phyloP scores from a whole-genome alignment of 2,113 vertebrate genomes.

The Amphiprion percula region DNA sequence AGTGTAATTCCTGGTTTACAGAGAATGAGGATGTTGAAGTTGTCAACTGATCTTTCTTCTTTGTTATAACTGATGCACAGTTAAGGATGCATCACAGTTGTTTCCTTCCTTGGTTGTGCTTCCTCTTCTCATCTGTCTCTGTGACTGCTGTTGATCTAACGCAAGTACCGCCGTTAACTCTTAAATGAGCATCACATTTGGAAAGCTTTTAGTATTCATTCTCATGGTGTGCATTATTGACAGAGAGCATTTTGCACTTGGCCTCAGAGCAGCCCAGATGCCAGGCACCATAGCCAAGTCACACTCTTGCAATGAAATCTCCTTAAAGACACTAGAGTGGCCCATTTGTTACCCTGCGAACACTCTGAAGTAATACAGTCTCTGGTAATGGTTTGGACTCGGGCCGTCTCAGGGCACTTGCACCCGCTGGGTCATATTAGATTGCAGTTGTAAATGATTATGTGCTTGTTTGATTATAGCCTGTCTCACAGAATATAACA shows the following conservation, averaged over 20 bases:
- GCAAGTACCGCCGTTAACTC: neutral
- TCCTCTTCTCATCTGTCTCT: constrained; percentile 22
- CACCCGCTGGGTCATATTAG: no score
- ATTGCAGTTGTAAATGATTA: neutral
- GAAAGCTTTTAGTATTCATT: neutral
- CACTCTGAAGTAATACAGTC: neutral
- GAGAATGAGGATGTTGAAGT: neutral
- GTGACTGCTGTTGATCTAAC: neutral
- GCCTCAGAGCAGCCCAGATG: constrained; percentile 18
- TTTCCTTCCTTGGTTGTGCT: constrained; percentile 27
- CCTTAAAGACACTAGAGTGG: constrained; percentile 26
- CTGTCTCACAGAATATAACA: neutral
- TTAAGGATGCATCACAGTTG: neutral
- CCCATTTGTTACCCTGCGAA: constrained; percentile 28
- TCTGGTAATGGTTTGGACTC: neutral
- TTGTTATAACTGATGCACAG: neutral
- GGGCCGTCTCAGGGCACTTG: neutral
- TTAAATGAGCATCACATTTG: constrained; percentile 5
- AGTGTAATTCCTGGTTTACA: neutral
- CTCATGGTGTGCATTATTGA: constrained; percentile 10
- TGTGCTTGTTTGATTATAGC: neutral
- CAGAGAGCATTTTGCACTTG: constrained; percentile 26
- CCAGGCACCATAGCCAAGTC: constrained; percentile 21
- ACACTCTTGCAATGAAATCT: constrained; percentile 32
- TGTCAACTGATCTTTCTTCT: neutral